Base-by-base conservation (phyloP, 2,888 invertebrate genomes). In the Coecobrya sp. region DNA sequence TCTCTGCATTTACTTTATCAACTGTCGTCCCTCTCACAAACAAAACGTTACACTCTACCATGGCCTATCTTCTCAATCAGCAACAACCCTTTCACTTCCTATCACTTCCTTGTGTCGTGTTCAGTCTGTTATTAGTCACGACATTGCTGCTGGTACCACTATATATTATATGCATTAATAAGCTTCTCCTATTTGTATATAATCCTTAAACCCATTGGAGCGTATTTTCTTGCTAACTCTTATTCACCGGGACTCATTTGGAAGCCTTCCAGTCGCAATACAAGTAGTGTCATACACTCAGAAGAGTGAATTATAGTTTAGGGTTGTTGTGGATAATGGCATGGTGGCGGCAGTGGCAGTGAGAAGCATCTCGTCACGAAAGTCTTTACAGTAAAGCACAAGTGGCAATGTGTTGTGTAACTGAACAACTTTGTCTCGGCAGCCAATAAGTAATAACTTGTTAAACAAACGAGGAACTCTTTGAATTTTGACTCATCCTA, bases 401-500 rank as follows among this genome's bases (percentile, higher is more conserved):
- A 45, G 45, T 42, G 45, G 11, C 10, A n/a, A 49, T 49, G 25
- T 25, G 30, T 16, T 11, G 4, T 49, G 22, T n/a, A 65, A 42
- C 19, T 36, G 19, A 36, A 19, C 7, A 76, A 49, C 13, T 19
- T n/a, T 30, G 19, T 36, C 22, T 45, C 16, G 55, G 55, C 30
- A 81, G 55, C 30, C 27, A 81, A 81, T 81, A 81, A 19, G 11
- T 82, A 89, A 89, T 82, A 89, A 82, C 81, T 45, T 42, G 36
- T 19, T 49, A 49, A 59, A 59, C 36, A 49, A 76, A 65, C 65
- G 76, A 42, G 45, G 30, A 59, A 65, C 87, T 88, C 79, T 88
- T 55, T 89, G 89, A 89, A 82, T 89, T 89, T 89, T 89, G 89
- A 89, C 89, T 89, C 81, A 89, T 89, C 89, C 68, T 82, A 82